Conservation (phyloP, 2,888 invertebrate species). For the Argyresthia goedartella region DNA sequence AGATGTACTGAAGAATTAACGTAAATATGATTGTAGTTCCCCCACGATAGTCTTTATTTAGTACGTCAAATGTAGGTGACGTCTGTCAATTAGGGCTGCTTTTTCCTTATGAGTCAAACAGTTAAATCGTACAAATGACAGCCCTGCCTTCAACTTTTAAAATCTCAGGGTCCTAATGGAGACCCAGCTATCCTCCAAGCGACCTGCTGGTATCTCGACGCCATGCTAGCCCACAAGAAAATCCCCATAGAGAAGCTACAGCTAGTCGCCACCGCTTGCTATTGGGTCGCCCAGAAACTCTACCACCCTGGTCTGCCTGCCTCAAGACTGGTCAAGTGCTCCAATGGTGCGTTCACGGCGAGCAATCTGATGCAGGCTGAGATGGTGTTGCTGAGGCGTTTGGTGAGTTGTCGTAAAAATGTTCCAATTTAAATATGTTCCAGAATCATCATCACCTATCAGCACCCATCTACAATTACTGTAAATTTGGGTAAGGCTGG, state of each 20-base stretch:
- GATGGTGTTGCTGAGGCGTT: conserved; percentile 25
- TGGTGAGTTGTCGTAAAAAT: conserved; percentile 25
- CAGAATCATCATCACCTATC: too few relatives aligned
- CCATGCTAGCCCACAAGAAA: conserved; percentile 21
- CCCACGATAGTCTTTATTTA: too few relatives aligned
- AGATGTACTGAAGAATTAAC: too few relatives aligned
- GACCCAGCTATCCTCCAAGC: conserved; percentile 41
- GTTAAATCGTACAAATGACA: too few relatives aligned
- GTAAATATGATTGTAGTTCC: too few relatives aligned
- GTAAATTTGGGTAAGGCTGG: too few relatives aligned
- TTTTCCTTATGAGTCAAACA: too few relatives aligned
- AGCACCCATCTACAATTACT: too few relatives aligned
- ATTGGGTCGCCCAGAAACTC: conserved; percentile 49
- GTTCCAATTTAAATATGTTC: too few relatives aligned
- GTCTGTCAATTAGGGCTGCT: too few relatives aligned
- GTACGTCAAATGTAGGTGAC: too few relatives aligned
- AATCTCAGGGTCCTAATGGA: conserved; percentile 16
- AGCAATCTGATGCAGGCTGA: conserved; percentile 29
- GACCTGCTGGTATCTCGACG: conserved; percentile 48
- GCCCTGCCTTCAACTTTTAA: too few relatives aligned
- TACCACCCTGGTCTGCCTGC: conserved; percentile 28
- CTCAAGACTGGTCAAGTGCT: conserved; percentile 25
- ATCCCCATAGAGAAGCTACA: conserved; percentile 37
- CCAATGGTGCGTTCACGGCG: conserved; percentile 29
- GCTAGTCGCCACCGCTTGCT: conserved; percentile 42